Conservation (phyloP, 2,888 invertebrate genomes). For the Zelleria hepariella region DNA sequence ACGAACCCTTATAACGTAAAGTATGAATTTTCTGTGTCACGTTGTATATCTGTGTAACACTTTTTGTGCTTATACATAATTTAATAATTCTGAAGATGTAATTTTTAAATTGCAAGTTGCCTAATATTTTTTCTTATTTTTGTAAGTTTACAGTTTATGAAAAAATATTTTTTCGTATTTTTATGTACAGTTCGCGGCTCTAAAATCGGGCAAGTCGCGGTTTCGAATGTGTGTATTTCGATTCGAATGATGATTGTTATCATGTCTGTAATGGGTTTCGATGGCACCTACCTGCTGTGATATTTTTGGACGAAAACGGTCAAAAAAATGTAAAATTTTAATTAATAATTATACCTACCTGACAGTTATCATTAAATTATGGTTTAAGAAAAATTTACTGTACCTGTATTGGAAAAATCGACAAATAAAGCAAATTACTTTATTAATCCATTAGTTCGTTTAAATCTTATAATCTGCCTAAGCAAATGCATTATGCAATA, state of each 20-base stretch:
- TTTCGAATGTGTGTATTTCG: slow-evolving; percentile 41
- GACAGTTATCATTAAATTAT: slow-evolving; percentile 18
- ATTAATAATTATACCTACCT: neutral
- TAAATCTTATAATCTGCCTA: neutral
- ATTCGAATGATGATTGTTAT: slow-evolving; percentile 28
- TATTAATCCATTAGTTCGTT: neutral
- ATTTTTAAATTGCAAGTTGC: slow-evolving; percentile 49
- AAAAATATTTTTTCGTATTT: slow-evolving; percentile 55
- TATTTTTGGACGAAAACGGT: slow-evolving; percentile 45
- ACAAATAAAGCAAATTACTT: slow-evolving; percentile 55
- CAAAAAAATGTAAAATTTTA: slow-evolving; percentile 56
- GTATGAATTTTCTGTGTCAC: neutral
- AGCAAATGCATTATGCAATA: too few species aligned
- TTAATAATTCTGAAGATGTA: neutral
- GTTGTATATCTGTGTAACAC: too few species aligned
- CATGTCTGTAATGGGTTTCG: slow-evolving; percentile 18
- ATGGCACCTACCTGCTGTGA: slow-evolving; percentile 53
- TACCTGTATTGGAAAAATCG: slow-evolving; percentile 51
- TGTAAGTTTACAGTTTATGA: slow-evolving; percentile 41
- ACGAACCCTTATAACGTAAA: too few species aligned
- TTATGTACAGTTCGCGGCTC: slow-evolving; percentile 39
- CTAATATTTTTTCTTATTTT: slow-evolving; percentile 17
- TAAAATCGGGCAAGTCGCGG: slow-evolving; percentile 33
- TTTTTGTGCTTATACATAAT: neutral
- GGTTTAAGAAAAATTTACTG: slow-evolving; percentile 56